Conservation (phyloP, 2,888 invertebrate genomes). For the Plusia festucae region DNA sequence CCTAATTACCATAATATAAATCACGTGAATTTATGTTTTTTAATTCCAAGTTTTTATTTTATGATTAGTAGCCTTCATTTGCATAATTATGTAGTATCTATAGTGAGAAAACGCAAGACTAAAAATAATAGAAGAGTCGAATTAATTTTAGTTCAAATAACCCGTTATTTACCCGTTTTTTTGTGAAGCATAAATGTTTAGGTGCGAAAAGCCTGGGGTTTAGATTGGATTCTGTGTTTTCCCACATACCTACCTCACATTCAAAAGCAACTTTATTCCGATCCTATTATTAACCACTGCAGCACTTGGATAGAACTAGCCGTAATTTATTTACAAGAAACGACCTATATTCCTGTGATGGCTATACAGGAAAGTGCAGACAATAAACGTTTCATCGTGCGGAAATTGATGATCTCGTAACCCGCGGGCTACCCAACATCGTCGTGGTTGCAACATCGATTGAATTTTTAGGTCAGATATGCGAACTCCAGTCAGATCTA, state of each 20-base stretch:
- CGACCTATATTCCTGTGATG: conserved; percentile 54
- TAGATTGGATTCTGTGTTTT: too few species aligned
- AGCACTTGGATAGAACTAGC: neutral
- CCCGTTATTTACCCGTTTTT: too few species aligned
- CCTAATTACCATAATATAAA: conserved; percentile 4
- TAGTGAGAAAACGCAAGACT: neutral
- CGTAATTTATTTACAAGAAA: conserved; percentile 35
- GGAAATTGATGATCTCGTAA: conserved; percentile 46
- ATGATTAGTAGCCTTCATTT: neutral
- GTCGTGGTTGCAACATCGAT: conserved; percentile 41
- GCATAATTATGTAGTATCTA: too few species aligned
- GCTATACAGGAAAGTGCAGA: conserved; percentile 38
- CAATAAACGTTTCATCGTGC: conserved; percentile 61
- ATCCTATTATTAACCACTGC: neutral
- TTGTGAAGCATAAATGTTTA: too few species aligned
- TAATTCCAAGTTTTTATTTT: neutral
- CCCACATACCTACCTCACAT: too few species aligned
- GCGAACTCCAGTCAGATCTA: conserved; percentile 26
- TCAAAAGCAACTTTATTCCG: neutral
- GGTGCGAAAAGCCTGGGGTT: too few species aligned
- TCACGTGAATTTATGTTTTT: conserved; percentile 11
- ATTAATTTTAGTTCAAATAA: too few species aligned
- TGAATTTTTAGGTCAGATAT: conserved; percentile 27
- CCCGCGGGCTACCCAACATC: conserved; percentile 36
- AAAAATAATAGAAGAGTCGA: too few species aligned